These are phyloP conservation scores for Xanthostigma xanthostigma DNA, from an alignment of 2,888 invertebrate genomes.

Conservation along the genomic window DNA sequence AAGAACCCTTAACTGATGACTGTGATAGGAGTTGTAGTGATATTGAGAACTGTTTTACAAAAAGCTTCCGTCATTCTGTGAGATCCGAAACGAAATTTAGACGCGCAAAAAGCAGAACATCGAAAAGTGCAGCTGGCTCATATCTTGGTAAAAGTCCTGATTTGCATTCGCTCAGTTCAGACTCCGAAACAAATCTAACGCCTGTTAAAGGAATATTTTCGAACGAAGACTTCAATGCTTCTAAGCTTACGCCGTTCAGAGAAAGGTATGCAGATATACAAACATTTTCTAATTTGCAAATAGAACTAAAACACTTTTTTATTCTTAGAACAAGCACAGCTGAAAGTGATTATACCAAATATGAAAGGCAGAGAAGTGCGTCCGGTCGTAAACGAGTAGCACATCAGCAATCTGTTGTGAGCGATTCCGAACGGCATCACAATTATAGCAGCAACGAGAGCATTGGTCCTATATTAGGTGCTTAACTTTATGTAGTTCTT, in stretches of 20 bases:
- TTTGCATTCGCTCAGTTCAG: slow-evolving; percentile 52
- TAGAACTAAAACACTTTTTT: slow-evolving; percentile 3
- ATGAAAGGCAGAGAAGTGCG: slow-evolving; percentile 29
- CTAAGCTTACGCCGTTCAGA: slow-evolving; percentile 32
- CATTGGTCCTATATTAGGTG: slow-evolving; percentile 37
- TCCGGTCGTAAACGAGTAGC: slow-evolving; percentile 23
- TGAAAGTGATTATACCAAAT: slow-evolving; percentile 31
- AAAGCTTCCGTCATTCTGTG: slow-evolving; percentile 9
- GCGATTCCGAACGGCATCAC: slow-evolving; percentile 43
- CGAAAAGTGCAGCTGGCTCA: slow-evolving; percentile 5
- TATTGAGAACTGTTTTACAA: slow-evolving; percentile 17
- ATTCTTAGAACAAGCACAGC: slow-evolving; percentile 34
- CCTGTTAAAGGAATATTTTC: slow-evolving; percentile 36
- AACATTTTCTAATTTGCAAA: background rate
- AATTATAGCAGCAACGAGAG: slow-evolving; percentile 69
- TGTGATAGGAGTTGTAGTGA: slow-evolving; percentile 25
- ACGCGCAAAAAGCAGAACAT: slow-evolving; percentile 7
- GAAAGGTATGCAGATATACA: slow-evolving; percentile 38
- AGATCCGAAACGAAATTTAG: slow-evolving; percentile 13
- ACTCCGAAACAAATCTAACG: slow-evolving; percentile 54
- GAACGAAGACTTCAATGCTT: slow-evolving; percentile 19
- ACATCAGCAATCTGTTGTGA: slow-evolving; percentile 31
- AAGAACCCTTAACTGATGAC: slow-evolving; percentile 21
- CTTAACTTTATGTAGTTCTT: too few relatives aligned
- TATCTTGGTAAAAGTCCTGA: slow-evolving; percentile 23